Evolutionary conservation across 2,113 vertebrate species (phyloP), one percentile per base, ranked within the genome.

Genomic region (Spilogale gracilis): DNA sequence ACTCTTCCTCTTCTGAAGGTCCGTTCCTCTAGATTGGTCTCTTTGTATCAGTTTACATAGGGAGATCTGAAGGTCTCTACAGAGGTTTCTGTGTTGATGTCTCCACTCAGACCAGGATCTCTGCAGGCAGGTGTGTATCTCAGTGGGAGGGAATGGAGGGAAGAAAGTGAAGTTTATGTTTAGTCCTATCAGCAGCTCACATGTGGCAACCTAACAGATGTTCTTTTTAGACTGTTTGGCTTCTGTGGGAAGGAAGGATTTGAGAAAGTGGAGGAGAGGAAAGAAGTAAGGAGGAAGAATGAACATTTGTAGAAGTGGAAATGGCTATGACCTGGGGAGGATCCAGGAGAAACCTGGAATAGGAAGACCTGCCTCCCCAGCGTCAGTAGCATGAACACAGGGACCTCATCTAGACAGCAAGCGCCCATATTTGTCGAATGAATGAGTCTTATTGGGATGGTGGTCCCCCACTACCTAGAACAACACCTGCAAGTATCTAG

Each of bases 161-260:
- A 13, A 91, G 74, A 82, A 86, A 76, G 60, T 4, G 6, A 14
- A 20, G 67, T 69, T 69, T 48, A 9, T 45, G 18, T 91, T 65
- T 56, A 79, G 56, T 43, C 20, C n/a, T 13, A n/a, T 79, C 32
- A 21, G 21, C 25, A 2, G 12, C 23, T 96, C 69, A 45, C 54
- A 6, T 2, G 45, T 61, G 13, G 74, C 76, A 94, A 38, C 25
- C 13, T 56, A 45, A 43, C 30, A n/a, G 69, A n/a, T 32, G 63
- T 48, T 91, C 56, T 73, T 87, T 96, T 90, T 84, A 95, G 86
- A 87, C 58, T 63, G 61, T n/a, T 45, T 91, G 84, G 38, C 80
- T 93, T 97, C 86, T 61, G 0, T 80, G 71, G 82, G 90, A 90
- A 94, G 63, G 73, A 50, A 92, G 45, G n/a, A 12, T 71, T 91